Percentiles rank a stretch among this genome's conserved stretches.
Conservation (phyloP, 2,797 vertebrate species). For the Gallinago stenura region DNA sequence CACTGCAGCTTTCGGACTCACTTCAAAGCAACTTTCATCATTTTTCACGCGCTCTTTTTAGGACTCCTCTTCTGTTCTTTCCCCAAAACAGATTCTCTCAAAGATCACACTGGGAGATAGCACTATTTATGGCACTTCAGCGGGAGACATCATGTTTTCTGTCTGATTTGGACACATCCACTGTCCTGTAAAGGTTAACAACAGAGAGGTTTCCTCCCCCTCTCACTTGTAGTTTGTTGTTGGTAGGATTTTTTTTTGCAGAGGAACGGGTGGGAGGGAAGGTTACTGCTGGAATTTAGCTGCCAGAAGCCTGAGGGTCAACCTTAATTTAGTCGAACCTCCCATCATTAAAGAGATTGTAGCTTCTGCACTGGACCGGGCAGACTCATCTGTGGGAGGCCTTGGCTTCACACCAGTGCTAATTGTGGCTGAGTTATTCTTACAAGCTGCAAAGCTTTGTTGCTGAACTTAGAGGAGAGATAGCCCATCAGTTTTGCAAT, state of each 20-base stretch:
- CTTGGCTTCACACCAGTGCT: constrained; percentile 50
- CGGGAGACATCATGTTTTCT: constrained; percentile 72
- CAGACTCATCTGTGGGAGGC: constrained; percentile 46
- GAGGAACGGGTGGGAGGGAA: constrained; percentile 25
- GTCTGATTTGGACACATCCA: constrained; percentile 78
- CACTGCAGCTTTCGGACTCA: constrained; percentile 66
- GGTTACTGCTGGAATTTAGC: constrained; percentile 63
- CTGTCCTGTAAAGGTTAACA: constrained; percentile 80
- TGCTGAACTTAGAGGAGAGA: constrained; percentile 32
- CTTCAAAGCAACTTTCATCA: constrained; percentile 84
- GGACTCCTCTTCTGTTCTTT: constrained; percentile 77
- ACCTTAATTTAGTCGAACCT: constrained; percentile 57
- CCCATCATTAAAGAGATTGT: constrained; percentile 52
- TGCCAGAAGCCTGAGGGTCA: constrained; percentile 61
- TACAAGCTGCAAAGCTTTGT: constrained; percentile 21
- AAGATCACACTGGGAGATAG: constrained; percentile 79
- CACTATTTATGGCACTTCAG: constrained; percentile 78
- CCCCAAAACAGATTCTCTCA: constrained; percentile 77
- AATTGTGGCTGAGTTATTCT: constrained; percentile 40
- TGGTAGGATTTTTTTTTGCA: constrained; percentile 46
- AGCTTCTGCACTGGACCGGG: constrained; percentile 51
- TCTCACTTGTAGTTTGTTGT: constrained; percentile 72
- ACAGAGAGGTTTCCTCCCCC: constrained; percentile 68
- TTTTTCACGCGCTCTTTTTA: constrained; percentile 79
- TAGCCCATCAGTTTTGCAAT: neutral